phyloP scores from a whole-genome alignment of 53 echinoderm and acorn worm species.

The Holothuria scabra region DNA sequence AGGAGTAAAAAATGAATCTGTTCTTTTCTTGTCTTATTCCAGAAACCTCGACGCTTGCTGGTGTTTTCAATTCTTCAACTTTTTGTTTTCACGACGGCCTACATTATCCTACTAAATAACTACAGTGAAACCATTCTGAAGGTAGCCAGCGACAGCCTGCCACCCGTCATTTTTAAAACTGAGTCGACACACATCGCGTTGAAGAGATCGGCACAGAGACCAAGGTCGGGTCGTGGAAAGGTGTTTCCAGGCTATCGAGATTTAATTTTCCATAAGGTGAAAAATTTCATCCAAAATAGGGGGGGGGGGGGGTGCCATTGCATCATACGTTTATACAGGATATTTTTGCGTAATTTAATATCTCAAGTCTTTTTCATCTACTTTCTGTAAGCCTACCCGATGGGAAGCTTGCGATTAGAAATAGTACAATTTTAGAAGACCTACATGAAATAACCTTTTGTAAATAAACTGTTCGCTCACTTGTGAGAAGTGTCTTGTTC shows the following conservation, averaged over 20 bases:
- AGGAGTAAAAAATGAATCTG: no score
- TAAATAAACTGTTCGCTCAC: no score
- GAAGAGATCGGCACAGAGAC: background rate
- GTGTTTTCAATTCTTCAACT: constrained; percentile 49
- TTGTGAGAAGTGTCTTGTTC: no score
- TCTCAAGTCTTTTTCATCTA: no score
- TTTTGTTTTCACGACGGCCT: constrained; percentile 54
- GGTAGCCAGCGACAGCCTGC: constrained; percentile 30
- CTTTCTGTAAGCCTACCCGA: no score
- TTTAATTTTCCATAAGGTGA: constrained; percentile 34
- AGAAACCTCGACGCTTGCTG: constrained; percentile 55
- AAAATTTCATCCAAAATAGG: no score
- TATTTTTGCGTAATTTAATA: no score
- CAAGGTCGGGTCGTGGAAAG: constrained; percentile 25
- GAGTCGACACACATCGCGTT: background rate
- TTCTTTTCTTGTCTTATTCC: background rate
- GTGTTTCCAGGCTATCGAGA: constrained; percentile 29
- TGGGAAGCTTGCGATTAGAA: no score
- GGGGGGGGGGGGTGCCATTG: no score
- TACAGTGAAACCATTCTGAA: constrained; percentile 40
- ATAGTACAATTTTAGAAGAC: no score
- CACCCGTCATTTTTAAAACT: constrained; percentile 26
- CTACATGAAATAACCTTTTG: no score
- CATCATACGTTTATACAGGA: no score
- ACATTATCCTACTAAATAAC: constrained; percentile 51